phyloP scores from a whole-genome alignment of 2,888 invertebrate genomes.

The Nomada flava region DNA sequence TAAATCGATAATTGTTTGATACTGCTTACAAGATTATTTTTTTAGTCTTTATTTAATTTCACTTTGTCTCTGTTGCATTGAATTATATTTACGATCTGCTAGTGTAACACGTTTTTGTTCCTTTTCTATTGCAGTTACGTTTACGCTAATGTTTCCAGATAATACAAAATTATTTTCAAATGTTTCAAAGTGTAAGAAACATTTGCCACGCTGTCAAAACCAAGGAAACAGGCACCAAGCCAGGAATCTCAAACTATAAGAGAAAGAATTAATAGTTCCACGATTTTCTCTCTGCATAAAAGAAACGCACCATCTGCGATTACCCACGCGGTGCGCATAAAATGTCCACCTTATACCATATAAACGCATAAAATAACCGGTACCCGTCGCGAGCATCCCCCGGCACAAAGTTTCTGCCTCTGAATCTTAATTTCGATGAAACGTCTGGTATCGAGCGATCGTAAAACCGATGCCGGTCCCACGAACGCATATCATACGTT shows the following conservation, averaged over 20 bases:
- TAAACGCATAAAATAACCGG: slow-evolving; percentile 48
- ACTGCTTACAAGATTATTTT: too few species aligned
- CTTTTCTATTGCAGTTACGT: too few species aligned
- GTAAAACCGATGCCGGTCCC: slow-evolving; percentile 58
- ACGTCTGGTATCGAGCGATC: slow-evolving; percentile 66
- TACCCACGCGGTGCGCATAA: slow-evolving; percentile 40
- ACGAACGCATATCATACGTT: slow-evolving; percentile 34
- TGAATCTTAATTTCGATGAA: slow-evolving; percentile 68
- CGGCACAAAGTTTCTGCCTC: slow-evolving; percentile 32
- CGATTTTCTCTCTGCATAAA: background rate
- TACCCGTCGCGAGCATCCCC: slow-evolving; percentile 6
- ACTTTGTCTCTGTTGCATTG: too few species aligned
- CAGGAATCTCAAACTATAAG: background rate
- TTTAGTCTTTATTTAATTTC: too few species aligned
- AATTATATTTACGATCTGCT: too few species aligned
- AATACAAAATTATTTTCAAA: too few species aligned
- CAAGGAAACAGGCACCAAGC: background rate
- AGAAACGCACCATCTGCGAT: slow-evolving; percentile 7
- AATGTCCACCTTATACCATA: slow-evolving; percentile 48
- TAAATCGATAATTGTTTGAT: too few species aligned
- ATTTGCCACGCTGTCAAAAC: too few species aligned
- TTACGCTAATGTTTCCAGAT: too few species aligned
- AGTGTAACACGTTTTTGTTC: too few species aligned
- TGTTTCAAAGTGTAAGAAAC: too few species aligned
- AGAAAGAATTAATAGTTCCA: background rate